Conservation (phyloP, 2,113 vertebrate species). For the Sitta europaea region DNA sequence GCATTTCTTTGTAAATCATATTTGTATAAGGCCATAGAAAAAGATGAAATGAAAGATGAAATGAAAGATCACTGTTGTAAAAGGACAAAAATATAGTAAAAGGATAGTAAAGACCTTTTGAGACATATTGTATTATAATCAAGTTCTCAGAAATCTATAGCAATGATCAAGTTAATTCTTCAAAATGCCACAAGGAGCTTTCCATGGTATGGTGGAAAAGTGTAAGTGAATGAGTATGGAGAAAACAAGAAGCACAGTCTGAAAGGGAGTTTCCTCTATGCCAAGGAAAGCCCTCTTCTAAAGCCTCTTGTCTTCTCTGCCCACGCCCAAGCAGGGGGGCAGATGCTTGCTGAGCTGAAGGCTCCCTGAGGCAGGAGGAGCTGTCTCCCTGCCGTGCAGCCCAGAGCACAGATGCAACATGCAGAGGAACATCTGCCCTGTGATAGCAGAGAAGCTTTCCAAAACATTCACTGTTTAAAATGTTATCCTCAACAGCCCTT, state of each 20-base stretch:
- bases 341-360: background rate
- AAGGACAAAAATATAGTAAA: background rate
- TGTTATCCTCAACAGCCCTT: background rate
- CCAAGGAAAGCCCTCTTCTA: background rate
- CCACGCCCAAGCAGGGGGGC: background rate
- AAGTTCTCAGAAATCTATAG: background rate
- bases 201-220: background rate
- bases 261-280: background rate
- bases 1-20: background rate
- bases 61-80: background rate
- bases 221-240: fast-evolving
- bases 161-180: background rate
- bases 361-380: background rate
- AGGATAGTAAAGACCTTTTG: background rate
- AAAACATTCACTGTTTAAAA: background rate
- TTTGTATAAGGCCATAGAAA: background rate
- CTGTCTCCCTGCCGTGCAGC: background rate
- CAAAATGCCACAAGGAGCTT: background rate
- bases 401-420: background rate
- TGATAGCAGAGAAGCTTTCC: background rate
- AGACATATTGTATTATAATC: background rate
- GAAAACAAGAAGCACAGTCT: background rate
- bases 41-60: background rate
- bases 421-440: background rate
- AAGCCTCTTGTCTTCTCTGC: background rate